Evolutionary conservation across 2,113 vertebrate genomes (phyloP), one percentile per base, ranked within the genome.

Genomic region (Poicephalus gulielmi): DNA sequence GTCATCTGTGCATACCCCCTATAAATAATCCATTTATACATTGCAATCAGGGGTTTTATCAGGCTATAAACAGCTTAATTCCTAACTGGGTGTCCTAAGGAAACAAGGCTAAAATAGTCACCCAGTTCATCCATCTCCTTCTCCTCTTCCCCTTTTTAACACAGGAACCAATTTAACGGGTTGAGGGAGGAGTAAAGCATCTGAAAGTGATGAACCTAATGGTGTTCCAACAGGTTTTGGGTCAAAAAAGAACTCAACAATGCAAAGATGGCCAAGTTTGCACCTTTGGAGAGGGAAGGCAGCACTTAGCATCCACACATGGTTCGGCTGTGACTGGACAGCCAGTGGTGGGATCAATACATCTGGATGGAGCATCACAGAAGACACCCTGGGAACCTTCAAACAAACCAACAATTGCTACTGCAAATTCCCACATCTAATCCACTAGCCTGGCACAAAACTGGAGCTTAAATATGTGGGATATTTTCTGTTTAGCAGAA

Each of bases 1-100:
- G 16, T 50, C 69, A 31, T 17, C 44, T 0, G 0, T 1, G 0
- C 2, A 20, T 41, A 62, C 3, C 28, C 18, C 39, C 20, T 33
- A 7, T 6, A 86, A 82, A 55, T 20, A 28, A 41, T 1, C 7
- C 3, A 1, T 43, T 37, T 17, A 16, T 30, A 43, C 14, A 8
- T 1, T 44, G 67, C 79, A 69, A 68, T n/a, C 25, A 75, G 30
- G 23, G 41, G 74, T 22, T 62, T 55, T n/a, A 55, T 23, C 31
- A 9, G 28, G 33, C 24, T 44, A 28, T 7, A 25, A 82, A 67
- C 46, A 73, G 46, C 35, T 82, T 62, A 9, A 76, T 55, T 86
- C 52, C 67, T 33, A n/a, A 67, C 27, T 17, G 17, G 28, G 5
- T n/a, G n/a, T 35, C 50, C 57, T 55, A 39, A 62, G 55, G 57